Percentiles rank a stretch among this genome's conserved stretches.
Evolutionary conservation across 92 coral and sea anemone species (phyloP).

Genomic region (Virgularia gustaviana): DNA sequence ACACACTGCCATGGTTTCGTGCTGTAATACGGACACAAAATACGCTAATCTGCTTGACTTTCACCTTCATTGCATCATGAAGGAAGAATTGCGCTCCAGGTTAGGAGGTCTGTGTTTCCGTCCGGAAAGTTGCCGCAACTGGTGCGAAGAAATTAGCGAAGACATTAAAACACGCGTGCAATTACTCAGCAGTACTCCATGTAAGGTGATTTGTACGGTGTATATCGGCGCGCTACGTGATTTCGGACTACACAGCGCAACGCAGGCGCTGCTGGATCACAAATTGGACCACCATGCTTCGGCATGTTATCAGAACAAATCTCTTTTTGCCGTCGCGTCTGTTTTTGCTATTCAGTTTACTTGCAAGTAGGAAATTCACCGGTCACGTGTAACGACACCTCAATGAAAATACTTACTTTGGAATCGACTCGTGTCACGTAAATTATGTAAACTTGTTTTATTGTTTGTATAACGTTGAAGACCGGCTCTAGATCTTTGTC

Average conservation of each 20-base stretch:
- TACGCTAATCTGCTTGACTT: conserved; percentile 13
- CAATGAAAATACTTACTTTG: neutral
- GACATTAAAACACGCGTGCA: conserved; percentile 63
- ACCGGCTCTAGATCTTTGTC: no score
- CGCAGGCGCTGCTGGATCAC: conserved; percentile 68
- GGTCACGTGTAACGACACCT: neutral
- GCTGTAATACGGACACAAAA: neutral
- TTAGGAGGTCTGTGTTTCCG: neutral
- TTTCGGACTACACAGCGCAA: conserved; percentile 73
- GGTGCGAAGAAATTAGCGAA: conserved; percentile 81
- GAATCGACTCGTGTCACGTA: no score
- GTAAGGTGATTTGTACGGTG: conserved; percentile 69
- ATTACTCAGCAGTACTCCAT: conserved; percentile 50
- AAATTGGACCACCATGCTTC: conserved; percentile 68
- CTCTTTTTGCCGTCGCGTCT: conserved; percentile 75
- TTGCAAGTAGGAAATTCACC: conserved; percentile 12
- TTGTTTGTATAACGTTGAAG: neutral
- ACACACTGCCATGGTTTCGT: neutral
- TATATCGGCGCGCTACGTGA: conserved; percentile 87
- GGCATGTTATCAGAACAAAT: conserved; percentile 69
- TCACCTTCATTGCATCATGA: conserved; percentile 11
- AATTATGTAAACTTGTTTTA: no score
- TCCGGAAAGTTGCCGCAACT: conserved; percentile 55
- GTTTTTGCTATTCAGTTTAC: conserved; percentile 63
- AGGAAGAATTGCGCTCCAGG: conserved; percentile 16